phyloP scores from a whole-genome alignment of 2,888 invertebrate species.

The Allygus modestus region DNA sequence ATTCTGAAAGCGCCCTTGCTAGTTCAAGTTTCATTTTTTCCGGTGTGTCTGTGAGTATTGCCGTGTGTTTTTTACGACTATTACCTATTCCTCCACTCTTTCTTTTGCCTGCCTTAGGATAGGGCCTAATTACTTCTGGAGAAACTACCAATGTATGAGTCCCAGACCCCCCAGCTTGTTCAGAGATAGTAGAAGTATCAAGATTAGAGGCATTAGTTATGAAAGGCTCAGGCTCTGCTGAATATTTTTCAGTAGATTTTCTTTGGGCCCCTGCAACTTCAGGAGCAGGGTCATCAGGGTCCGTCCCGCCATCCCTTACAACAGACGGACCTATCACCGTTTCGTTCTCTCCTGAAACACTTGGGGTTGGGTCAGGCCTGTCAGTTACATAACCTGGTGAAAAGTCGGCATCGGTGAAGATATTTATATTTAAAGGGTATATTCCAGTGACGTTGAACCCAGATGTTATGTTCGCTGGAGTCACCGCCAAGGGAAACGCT shows the following conservation, averaged over 20 bases:
- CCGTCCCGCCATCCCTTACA: neutral
- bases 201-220: neutral
- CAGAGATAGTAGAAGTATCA: neutral
- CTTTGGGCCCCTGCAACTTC: neutral
- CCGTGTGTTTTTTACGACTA: neutral
- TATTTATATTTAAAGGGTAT: constrained; percentile 17
- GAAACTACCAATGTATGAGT: neutral
- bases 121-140: constrained; percentile 7
- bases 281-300: neutral
- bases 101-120: neutral
- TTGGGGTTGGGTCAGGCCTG: neutral
- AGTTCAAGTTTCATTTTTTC: neutral
- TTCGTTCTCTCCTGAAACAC: neutral
- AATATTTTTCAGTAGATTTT: neutral
- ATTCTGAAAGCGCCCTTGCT: neutral
- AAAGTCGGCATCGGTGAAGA: constrained; percentile 55
- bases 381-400: constrained; percentile 46
- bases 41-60: neutral
- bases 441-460: constrained; percentile 58
- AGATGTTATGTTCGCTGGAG: constrained; percentile 47
- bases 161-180: neutral
- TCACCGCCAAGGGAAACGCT: constrained; percentile 18
- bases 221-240: neutral
- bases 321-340: neutral
- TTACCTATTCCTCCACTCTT: neutral